Evolutionary conservation across 1,140 invertebrate species (phyloP), one percentile per base, ranked within the genome.

Genomic region (Drosophila leontia): DNA sequence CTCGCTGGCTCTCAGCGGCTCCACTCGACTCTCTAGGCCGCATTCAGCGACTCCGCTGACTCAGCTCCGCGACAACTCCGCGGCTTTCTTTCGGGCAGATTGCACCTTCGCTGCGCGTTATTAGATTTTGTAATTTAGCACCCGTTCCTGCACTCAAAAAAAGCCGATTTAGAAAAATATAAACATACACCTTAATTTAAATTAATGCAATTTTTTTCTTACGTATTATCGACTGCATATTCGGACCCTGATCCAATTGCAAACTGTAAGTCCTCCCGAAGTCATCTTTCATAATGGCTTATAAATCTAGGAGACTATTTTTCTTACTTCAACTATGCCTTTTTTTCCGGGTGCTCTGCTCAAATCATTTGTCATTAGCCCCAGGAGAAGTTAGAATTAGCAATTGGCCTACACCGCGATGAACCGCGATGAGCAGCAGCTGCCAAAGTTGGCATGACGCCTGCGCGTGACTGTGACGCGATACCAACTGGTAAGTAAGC

Each of bases 301-400:
- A 3, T n/a, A 32, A 34, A n/a, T 0, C 9, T 17, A 17, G 12
- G 3, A 7, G 5, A 23, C 11, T 2, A 7, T 17, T 29, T 12
- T 50, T n/a, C 9, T 34, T 32, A 51, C 29, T 19, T 19, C 6
- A 19, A 2, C n/a, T 9, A 2, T 37, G 34, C 7, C 23, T 13
- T 7, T 55, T 55, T 55, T 23, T 26, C 53, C 13, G 12, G 19
- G 32, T 15, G 13, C 23, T 55, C 13, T 29, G 35, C 69, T 69
- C 39, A 83, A 88, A 87, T 83, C 59, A 53, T 67, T 72, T 87
- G 76, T 72, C 80, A 88, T 88, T 88, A 87, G 77, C 76, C 39
- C 15, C 19, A 17, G 39, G 51, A 87, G 75, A 75, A 57, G 63
- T 61, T 78, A 12, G 68, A 75, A 77, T 78, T 78, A 57, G 42